Evolutionary conservation across 2,113 vertebrate genomes (phyloP), one percentile per base, ranked within the genome.

Genomic region (Edolisoma coerulescens): DNA sequence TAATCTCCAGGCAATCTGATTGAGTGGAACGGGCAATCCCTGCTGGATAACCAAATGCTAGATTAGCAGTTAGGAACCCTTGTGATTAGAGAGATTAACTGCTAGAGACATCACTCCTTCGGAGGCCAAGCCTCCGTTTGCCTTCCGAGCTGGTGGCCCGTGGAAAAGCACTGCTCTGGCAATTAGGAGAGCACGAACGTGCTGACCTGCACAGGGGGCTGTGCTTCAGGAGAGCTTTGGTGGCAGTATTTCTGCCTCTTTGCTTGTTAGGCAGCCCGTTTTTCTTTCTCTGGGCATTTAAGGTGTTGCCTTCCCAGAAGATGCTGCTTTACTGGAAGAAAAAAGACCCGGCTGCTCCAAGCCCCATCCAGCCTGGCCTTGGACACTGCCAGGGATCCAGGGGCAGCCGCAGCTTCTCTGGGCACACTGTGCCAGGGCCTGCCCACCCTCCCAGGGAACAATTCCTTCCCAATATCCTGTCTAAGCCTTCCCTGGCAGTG

Each of bases 1-100:
- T 53, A 23, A 73, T 83, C 93, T 76, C 39, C 54, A 9, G 13
- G 15, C 41, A 33, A 23, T 53, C 45, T 80, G 85, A 73, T 30
- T 7, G 83, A 91, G 82, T 13, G 57, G 45, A 80, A 64, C 54
- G 87, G 54, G 79, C 79, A 89, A 81, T 90, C 86, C 93, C 94
- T 75, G 89, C 67, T 50, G 89, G 57, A 80, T 20, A 77, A 75
- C 78, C 54, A 61, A 91, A 35, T 35, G 87, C 84, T 87, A 78
- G 67, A 93, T 88, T 87, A 92, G 94, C 93, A 89, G 28, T 80
- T 54, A 39, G 77, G 37, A 82, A 18, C 86, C 74, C 57, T 33
- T 47, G 87, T 77, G 89, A 90, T 93, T 84, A 63, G 70, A 90
- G 75, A 80, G 90, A 91, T 93, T 44, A 84, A 88, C 75, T 87